phyloP scores from a whole-genome alignment of 2,797 vertebrate species.

The Acrossocheilus fasciatus region DNA sequence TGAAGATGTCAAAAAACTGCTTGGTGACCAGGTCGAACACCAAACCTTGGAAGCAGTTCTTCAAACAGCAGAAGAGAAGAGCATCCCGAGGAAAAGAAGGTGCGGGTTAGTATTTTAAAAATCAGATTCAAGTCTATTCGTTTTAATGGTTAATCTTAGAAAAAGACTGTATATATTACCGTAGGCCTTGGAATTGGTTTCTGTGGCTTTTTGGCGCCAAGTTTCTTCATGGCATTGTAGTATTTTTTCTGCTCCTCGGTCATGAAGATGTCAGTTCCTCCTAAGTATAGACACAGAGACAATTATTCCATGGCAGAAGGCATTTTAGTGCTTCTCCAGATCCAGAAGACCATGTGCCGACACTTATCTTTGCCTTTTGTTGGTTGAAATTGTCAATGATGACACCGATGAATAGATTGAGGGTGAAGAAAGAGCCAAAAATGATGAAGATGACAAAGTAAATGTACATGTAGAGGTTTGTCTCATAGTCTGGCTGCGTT shows the following conservation, averaged over 20 bases:
- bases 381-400: conserved; percentile 99
- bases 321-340: conserved; percentile 20
- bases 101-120: conserved; percentile 13
- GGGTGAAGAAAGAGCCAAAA: conserved; percentile 95
- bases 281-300: conserved; percentile 81
- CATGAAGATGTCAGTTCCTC: conserved; percentile 97
- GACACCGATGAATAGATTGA: conserved; percentile 96
- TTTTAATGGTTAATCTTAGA: not conserved
- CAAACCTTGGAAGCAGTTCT: conserved; percentile 90
- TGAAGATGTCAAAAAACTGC: conserved; percentile 92
- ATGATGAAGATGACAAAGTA: conserved; percentile 98
- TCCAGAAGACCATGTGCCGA: conserved; percentile 40
- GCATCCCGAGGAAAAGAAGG: not conserved
- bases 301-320: conserved; percentile 6
- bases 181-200: conserved; percentile 92
- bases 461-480: conserved; percentile 93
- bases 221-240: conserved; percentile 97
- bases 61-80: conserved; percentile 22
- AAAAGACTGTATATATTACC: conserved; percentile 65
- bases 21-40: conserved; percentile 90
- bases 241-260: conserved; percentile 98
- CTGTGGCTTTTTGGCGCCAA: conserved; percentile 94
- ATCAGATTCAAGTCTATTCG: not conserved
- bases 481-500: conserved; percentile 87
- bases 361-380: conserved; percentile 98